Percentiles rank a stretch among this genome's conserved stretches.
Evolutionary conservation across 2,797 vertebrate species (phyloP).

Genomic region (Spatula versicolor): DNA sequence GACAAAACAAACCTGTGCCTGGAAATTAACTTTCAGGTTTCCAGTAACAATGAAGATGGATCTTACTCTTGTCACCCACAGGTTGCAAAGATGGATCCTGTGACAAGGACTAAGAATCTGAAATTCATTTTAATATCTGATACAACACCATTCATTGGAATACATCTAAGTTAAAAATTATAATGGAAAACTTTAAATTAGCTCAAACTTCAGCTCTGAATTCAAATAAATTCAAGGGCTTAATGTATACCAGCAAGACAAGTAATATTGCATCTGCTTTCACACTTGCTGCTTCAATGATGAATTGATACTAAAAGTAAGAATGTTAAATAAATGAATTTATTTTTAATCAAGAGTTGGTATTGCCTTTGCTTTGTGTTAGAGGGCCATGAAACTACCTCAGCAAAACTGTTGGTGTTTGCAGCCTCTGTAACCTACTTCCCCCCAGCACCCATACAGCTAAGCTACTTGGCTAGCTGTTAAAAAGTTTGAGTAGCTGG

Average conservation of each 20-base stretch:
- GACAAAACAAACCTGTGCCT: background rate
- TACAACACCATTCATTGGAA: slow-evolving; percentile 42
- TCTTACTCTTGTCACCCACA: slow-evolving; percentile 47
- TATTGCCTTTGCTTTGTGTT: slow-evolving; percentile 45
- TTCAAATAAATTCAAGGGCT: slow-evolving; percentile 41
- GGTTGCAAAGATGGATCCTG: slow-evolving; percentile 33
- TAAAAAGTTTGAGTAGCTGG: slow-evolving; percentile 33
- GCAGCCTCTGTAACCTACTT: background rate
- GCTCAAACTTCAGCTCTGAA: slow-evolving; percentile 43
- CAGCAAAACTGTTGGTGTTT: slow-evolving; percentile 44
- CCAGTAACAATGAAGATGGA: slow-evolving; percentile 61
- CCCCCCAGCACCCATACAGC: background rate
- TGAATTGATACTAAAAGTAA: slow-evolving; percentile 40
- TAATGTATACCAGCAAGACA: slow-evolving; percentile 22
- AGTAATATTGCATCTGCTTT: background rate
- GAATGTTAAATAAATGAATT: slow-evolving; percentile 52
- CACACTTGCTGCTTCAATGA: slow-evolving; percentile 6
- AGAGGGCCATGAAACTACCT: slow-evolving; percentile 35
- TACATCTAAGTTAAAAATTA: slow-evolving; percentile 35
- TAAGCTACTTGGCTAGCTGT: slow-evolving; percentile 20
- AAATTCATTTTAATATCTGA: slow-evolving; percentile 65
- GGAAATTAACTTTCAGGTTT: slow-evolving; percentile 74
- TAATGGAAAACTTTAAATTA: slow-evolving; percentile 49
- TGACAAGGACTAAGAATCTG: slow-evolving; percentile 61
- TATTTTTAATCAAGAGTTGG: slow-evolving; percentile 47